These are phyloP conservation scores for Romanomermis culicivorax DNA, from an alignment of 2,888 invertebrate species.

Conservation along the genomic window DNA sequence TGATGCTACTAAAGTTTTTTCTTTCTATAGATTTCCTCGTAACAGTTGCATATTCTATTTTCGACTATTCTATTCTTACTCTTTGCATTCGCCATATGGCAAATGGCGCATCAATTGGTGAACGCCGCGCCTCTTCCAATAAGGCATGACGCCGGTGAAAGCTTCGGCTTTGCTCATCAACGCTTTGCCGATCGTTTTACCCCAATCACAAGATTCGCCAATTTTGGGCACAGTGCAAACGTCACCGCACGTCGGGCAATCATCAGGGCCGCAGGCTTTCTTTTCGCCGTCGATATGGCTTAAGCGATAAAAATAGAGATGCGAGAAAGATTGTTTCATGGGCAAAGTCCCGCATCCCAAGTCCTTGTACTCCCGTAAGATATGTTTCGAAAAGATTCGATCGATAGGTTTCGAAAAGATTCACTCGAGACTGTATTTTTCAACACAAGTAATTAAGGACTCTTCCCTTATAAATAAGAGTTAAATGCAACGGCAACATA, in stretches of 20 bases:
- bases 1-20: too few species aligned
- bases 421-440: too few species aligned
- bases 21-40: too few species aligned
- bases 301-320: neutral
- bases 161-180: neutral
- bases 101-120: neutral
- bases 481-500: too few species aligned
- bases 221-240: slow-evolving; percentile 8
- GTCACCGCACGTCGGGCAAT: slow-evolving; percentile 1
- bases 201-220: slow-evolving; percentile 1
- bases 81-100: slow-evolving; percentile 7
- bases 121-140: neutral
- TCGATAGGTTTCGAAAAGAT: too few species aligned
- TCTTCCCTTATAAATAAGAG: too few species aligned
- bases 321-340: too few species aligned
- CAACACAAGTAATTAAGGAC: too few species aligned
- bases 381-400: too few species aligned
- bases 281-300: slow-evolving; percentile 6
- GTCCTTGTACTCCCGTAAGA: too few species aligned
- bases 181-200: neutral
- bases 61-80: slow-evolving; percentile 3
- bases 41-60: too few species aligned
- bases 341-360: too few species aligned
- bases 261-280: slow-evolving; percentile 7
- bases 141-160: slow-evolving; percentile 2